Base-by-base conservation (phyloP, 2,113 vertebrate genomes). In the Gobio gobio region DNA sequence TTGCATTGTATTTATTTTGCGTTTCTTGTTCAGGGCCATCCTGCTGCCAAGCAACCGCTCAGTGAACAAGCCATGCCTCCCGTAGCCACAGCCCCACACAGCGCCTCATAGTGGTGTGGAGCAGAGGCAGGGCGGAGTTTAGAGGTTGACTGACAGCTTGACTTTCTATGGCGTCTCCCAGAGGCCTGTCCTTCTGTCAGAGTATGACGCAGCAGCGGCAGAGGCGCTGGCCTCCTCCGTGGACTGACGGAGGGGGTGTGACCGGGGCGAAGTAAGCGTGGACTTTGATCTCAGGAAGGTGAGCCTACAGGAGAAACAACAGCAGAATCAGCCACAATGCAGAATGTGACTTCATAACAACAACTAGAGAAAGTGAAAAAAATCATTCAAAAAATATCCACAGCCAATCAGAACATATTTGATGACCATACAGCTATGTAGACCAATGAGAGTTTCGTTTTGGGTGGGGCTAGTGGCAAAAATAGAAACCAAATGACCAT, bases 221-320 rank as follows among this genome's bases (percentile, higher is more conserved):
- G 95, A 99, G 98, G 91, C 98, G 97, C 90, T 98, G 97, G 33
- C 98, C 95, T 93, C 97, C 97, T 90, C 97, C 97, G 85, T 97
- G 97, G 2, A 99, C 97, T 33, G 98, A 99, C 0, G 97, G 98
- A 40, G 98, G 97, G 0, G 98, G 98, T 90, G 98, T 99, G 93
- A 98, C 97, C 10, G 98, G 98, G n/a, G 98, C 98, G 90, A 99
- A 99, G 96, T 99, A 99, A 54, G 98, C 98, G 10, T 99, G 98
- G 92, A 99, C 97, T 95, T 97, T 99, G 90, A 99, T 99, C 91
- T 99, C 99, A 90, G 98, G 98, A 90, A 99, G 95, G 88, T 99
- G 98, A 91, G 98, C 98, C 98, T 99, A 95, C 73, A 74, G 84
- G 20, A 77, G 64, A 88, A 72, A 51, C n/a, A 64, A 86, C 5